A percentile compares a stretch with the other conserved stretches of the same genome.
Evolutionary conservation across 2,888 invertebrate genomes (phyloP).

Genomic region (Monoplex corrugatus): DNA sequence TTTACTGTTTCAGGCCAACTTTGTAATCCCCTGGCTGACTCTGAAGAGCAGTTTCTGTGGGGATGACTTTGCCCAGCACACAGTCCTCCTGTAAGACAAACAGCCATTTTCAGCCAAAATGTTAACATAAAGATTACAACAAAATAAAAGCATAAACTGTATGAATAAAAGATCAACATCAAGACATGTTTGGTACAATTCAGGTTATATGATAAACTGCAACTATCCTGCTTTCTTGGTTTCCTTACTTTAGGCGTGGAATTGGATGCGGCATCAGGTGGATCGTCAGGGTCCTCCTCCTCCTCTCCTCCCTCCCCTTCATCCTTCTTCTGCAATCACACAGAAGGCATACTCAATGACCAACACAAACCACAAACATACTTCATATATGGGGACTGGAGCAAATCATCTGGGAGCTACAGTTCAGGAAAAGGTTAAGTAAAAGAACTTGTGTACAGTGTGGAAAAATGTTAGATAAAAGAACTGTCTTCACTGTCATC

Average conservation of each 20-base stretch:
- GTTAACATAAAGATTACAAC: not conserved
- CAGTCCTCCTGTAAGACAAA: not conserved
- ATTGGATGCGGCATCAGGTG: not conserved
- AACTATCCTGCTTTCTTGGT: not conserved
- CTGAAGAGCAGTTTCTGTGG: not conserved
- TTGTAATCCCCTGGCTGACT: not conserved
- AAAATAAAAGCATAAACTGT: not conserved
- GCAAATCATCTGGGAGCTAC: no score
- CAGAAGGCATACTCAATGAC: no score
- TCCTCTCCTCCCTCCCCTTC: not conserved
- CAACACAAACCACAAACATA: no score
- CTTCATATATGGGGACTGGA: no score
- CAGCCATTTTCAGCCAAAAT: not conserved
- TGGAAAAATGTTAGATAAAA: no score
- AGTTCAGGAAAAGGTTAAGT: no score
- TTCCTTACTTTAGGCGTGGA: not conserved
- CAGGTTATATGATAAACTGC: not conserved
- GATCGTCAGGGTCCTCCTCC: not conserved
- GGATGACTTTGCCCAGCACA: slow-evolving; percentile 25
- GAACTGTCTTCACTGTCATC: no score
- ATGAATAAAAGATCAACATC: not conserved
- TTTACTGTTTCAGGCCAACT: slow-evolving; percentile 23
- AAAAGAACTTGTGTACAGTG: no score
- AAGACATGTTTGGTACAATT: no score
- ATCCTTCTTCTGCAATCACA: not conserved